These are phyloP conservation scores for Chloromyia formosa DNA, from an alignment of 2,888 invertebrate genomes.

Conservation along the genomic window DNA sequence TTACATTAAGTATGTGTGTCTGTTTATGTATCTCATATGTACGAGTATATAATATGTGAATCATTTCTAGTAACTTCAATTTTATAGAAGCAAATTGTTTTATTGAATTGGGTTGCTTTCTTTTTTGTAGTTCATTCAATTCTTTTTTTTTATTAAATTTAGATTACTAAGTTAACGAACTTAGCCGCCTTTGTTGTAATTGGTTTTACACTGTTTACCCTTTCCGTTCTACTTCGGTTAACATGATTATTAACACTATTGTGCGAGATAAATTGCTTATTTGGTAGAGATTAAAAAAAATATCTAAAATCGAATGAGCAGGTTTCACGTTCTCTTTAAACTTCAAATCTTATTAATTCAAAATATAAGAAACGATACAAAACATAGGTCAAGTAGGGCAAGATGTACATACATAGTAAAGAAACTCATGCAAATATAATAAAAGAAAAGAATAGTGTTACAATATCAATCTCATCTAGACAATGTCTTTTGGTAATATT, in stretches of 20 bases:
- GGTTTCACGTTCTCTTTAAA: too few species aligned
- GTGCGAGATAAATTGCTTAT: conserved; percentile 38
- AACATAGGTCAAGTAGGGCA: too few species aligned
- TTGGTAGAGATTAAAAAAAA: neutral
- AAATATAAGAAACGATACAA: neutral
- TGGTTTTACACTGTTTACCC: neutral
- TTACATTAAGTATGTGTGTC: conserved; percentile 24
- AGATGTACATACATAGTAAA: too few species aligned
- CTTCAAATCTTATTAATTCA: too few species aligned
- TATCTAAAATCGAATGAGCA: too few species aligned
- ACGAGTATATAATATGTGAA: neutral
- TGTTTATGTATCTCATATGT: neutral
- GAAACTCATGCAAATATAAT: too few species aligned
- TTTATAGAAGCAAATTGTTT: conserved; percentile 6
- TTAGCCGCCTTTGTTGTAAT: neutral
- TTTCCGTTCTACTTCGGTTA: neutral
- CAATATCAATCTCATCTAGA: neutral
- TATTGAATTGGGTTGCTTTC: neutral
- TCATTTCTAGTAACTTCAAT: conserved; percentile 5
- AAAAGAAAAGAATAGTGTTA: neutral
- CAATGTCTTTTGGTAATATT: conserved; percentile 2
- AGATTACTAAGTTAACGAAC: neutral
- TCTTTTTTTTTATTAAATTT: too few species aligned
- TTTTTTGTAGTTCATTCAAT: neutral
- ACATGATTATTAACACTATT: conserved; percentile 22